Conservation (phyloP, 2,113 vertebrate species). For the Smithornis capensis region DNA sequence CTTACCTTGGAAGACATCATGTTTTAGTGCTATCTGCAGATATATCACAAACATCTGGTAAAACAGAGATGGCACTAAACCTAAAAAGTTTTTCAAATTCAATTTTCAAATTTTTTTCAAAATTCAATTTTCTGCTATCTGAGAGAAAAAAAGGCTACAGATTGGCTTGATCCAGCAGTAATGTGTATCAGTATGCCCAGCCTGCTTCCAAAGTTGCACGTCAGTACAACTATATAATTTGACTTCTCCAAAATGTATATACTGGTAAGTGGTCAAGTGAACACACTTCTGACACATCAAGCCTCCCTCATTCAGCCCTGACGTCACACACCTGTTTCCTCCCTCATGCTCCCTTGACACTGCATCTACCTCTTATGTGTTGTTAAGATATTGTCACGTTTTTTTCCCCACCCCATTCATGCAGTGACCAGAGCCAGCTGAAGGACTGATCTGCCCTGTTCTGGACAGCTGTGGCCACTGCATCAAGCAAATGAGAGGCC, state of each 20-base stretch:
- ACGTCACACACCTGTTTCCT: neutral
- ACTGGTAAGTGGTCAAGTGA: neutral
- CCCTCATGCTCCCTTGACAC: rapidly evolving
- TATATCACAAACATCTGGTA: neutral
- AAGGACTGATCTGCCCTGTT: neutral
- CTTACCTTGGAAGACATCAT: neutral
- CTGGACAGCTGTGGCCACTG: neutral
- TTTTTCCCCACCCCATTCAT: neutral
- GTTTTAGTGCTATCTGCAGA: neutral
- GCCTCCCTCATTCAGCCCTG: rapidly evolving
- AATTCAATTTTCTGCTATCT: no score
- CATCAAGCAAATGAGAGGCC: neutral
- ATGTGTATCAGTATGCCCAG: no score
- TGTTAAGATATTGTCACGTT: rapidly evolving
- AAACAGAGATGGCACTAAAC: neutral
- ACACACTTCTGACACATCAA: neutral
- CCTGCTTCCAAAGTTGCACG: neutral
- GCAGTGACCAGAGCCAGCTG: neutral
- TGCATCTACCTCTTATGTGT: rapidly evolving
- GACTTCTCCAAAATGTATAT: rapidly evolving
- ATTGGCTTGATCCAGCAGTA: neutral
- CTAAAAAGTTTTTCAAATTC: neutral
- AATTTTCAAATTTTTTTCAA: no score
- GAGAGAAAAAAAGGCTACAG: neutral
- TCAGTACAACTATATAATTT: neutral